phyloP scores from a whole-genome alignment of 2,113 vertebrate genomes.

The Crotalus viridis region DNA sequence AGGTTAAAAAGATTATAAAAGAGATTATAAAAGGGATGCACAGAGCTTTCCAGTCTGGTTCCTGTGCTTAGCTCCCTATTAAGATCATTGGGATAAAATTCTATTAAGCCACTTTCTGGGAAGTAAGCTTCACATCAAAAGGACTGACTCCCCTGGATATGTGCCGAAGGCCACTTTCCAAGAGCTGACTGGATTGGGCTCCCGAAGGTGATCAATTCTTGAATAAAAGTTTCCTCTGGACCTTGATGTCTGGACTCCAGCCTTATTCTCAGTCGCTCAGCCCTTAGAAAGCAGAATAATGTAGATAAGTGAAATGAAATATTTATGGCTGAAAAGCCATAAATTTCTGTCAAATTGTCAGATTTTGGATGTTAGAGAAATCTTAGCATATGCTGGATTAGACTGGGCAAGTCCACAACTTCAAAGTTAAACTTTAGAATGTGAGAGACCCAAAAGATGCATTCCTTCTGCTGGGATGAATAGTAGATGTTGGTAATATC shows the following conservation, averaged over 20 bases:
- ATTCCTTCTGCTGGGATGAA: background rate
- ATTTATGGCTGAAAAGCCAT: constrained; percentile 56
- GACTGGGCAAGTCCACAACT: constrained; percentile 53
- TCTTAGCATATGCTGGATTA: constrained; percentile 66
- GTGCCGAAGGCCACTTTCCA: background rate
- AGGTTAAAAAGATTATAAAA: background rate
- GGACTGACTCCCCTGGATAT: constrained; percentile 35
- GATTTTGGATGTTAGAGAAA: constrained; percentile 69
- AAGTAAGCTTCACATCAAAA: constrained; percentile 55
- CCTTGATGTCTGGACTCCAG: constrained; percentile 60
- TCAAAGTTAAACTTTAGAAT: constrained; percentile 50
- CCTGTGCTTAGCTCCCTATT: background rate
- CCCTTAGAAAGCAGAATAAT: constrained; percentile 65
- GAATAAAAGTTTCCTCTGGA: constrained; percentile 56
- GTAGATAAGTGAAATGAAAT: constrained; percentile 61
- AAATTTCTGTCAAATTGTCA: constrained; percentile 65
- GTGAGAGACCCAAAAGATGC: constrained; percentile 43
- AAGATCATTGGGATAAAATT: constrained; percentile 48
- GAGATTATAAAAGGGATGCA: constrained; percentile 24
- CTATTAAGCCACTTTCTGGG: constrained; percentile 58
- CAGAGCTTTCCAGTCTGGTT: background rate
- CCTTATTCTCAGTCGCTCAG: constrained; percentile 38
- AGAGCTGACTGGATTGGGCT: background rate
- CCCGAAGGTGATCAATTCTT: constrained; percentile 45
- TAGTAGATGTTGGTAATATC: constrained; percentile 34